phyloP scores from a whole-genome alignment of 2,113 vertebrate genomes.

The Gnathonemus echidnorhynchus region DNA sequence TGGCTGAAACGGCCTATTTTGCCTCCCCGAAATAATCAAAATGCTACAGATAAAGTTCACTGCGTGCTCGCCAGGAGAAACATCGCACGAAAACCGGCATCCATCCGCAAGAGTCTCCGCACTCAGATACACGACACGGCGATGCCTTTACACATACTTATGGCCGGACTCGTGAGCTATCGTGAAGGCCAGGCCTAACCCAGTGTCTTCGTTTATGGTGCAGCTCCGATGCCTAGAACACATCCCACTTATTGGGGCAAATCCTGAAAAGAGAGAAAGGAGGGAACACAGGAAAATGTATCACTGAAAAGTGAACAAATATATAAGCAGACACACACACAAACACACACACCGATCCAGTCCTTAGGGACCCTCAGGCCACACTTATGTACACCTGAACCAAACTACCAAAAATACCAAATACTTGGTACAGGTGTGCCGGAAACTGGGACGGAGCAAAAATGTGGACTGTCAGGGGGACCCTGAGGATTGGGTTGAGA shows the following conservation, averaged over 20 bases:
- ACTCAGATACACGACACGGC: background rate
- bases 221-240: conserved; percentile 96
- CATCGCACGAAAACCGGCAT: background rate
- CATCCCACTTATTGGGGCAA: conserved; percentile 97
- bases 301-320: background rate
- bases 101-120: background rate
- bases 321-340: background rate
- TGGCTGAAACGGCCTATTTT: background rate
- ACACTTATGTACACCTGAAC: background rate
- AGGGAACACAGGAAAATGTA: background rate
- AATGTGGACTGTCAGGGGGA: background rate
- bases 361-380: background rate
- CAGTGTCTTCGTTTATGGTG: conserved; percentile 97
- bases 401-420: background rate
- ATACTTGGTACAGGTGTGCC: background rate
- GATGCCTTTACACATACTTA: conserved; percentile 70
- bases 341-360: background rate
- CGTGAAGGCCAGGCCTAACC: conserved; percentile 91
- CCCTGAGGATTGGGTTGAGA: background rate
- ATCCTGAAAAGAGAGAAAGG: conserved; percentile 61
- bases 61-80: background rate
- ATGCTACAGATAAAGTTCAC: background rate
- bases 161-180: conserved; percentile 97
- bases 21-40: background rate
- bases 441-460: background rate